These are phyloP conservation scores for Lerista edwardsae DNA, from an alignment of 2,797 vertebrate genomes.

Conservation along the genomic window DNA sequence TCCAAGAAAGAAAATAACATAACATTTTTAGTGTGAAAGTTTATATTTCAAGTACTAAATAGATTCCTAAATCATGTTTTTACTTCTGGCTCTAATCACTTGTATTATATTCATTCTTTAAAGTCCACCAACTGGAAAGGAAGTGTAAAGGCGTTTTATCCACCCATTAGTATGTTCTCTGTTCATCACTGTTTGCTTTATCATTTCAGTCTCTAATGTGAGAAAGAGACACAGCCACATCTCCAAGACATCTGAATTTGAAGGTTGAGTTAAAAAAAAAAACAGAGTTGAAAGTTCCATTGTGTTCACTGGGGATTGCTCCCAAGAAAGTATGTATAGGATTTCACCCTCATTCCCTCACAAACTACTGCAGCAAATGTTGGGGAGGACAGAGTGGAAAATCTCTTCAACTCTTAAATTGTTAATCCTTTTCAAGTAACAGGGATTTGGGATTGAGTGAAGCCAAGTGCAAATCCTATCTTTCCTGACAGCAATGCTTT, in stretches of 20 bases:
- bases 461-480: not conserved
- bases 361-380: not conserved
- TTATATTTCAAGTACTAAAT: slow-evolving; percentile 30
- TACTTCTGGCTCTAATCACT: slow-evolving; percentile 7
- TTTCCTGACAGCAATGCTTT: not conserved
- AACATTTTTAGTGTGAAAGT: slow-evolving; percentile 47
- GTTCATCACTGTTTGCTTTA: not conserved
- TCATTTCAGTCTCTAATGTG: slow-evolving; percentile 78
- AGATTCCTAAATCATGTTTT: slow-evolving; percentile 16
- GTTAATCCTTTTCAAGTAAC: not conserved
- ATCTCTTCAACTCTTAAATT: not conserved
- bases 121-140: not conserved
- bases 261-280: slow-evolving; percentile 70
- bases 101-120: slow-evolving; percentile 11
- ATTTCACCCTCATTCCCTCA: slow-evolving; percentile 7
- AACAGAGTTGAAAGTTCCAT: not conserved
- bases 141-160: slow-evolving; percentile 7
- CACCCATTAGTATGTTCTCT: not conserved
- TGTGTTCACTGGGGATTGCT: too few species aligned
- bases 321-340: too few species aligned
- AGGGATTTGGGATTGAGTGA: not conserved
- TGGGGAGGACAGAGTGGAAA: not conserved
- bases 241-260: slow-evolving; percentile 80
- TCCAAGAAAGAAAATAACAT: slow-evolving; percentile 10
- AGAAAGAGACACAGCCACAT: slow-evolving; percentile 82